Base-by-base conservation (phyloP, 2,113 vertebrate species). In the Stomatorhinus ivindoensis region DNA sequence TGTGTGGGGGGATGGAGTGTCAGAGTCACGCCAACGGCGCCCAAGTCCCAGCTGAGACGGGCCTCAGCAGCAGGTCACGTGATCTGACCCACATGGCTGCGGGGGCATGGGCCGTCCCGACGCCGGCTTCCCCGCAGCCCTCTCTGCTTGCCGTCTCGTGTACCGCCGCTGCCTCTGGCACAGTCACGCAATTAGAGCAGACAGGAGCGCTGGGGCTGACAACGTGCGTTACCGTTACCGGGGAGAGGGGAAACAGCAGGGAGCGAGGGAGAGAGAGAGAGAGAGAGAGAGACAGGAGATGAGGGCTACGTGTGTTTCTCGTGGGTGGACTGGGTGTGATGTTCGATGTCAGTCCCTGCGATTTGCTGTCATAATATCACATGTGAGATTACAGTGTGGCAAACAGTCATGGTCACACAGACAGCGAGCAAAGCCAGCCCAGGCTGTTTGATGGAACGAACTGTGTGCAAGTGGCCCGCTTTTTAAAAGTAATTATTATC, bases 61-160 rank as follows among this genome's bases (percentile, higher is more conserved):
- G 44, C 44, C 8, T 94, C 92, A 92, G 92, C 94, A 87, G 91
- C 44, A 87, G 42, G 61, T 82, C 86, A 51, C 19, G 31, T 87
- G 47, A 55, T 4, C 27, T 35, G 48, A 84, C 9, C 21, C 21
- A 8, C 44, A 21, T 1, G 35, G 5, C 73, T 19, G 15, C 6
- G 15, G 19, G 73, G 4, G 35, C 73, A 80, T 2, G 31, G 73
- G 13, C 35, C 4, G 31, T 80, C 73, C 73, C 35, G 4, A 13
- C 2, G 13, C 73, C 35, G 3, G 31, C 69, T 17, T 39, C 69
- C 69, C 69, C 5, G 11, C 13, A 4, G 35, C 6, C 80, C 21
- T 11, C 5, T 3, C 19, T 2, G 39, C 17, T 2, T 42, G 7
- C 27, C 10, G 50, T 11, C 82, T n/a, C 17, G 5, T 0, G 44